Evolutionary conservation across 2,888 invertebrate genomes (phyloP).

Genomic region (Phragmatobia fuliginosa): DNA sequence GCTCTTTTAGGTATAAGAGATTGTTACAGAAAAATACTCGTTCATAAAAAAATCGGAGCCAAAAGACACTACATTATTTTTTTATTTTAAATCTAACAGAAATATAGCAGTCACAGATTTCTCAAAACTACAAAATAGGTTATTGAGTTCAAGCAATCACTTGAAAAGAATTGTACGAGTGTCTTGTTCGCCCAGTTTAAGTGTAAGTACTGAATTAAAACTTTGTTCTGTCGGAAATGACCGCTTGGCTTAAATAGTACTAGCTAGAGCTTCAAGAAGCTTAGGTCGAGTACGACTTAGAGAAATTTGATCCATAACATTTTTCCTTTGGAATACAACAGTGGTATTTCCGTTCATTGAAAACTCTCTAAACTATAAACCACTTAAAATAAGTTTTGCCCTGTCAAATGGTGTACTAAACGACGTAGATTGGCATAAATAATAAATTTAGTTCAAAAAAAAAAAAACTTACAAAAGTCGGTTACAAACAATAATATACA

Average conservation of each 20-base stretch:
- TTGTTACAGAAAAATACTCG: too few relatives aligned
- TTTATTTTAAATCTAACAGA: too few relatives aligned
- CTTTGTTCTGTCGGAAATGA: slow-evolving; percentile 86
- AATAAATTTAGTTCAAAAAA: too few relatives aligned
- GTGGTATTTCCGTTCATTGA: too few relatives aligned
- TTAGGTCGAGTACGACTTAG: background rate
- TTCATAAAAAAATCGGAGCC: too few relatives aligned
- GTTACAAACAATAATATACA: too few relatives aligned
- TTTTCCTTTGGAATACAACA: background rate
- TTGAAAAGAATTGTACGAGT: slow-evolving; percentile 67
- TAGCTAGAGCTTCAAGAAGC: background rate
- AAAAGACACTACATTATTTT: background rate
- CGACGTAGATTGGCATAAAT: too few relatives aligned
- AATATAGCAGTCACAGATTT: slow-evolving; percentile 1
- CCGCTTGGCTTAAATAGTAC: slow-evolving; percentile 56
- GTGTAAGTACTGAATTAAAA: slow-evolving; percentile 86
- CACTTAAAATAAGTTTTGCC: too few relatives aligned
- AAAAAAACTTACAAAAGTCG: too few relatives aligned
- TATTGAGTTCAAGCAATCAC: slow-evolving; percentile 64
- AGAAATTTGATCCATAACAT: background rate
- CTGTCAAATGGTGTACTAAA: too few relatives aligned
- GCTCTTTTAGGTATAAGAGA: too few relatives aligned
- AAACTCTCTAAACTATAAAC: too few relatives aligned
- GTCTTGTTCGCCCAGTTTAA: slow-evolving; percentile 66
- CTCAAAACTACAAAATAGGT: slow-evolving; percentile 22